Percentiles rank a stretch among this genome's conserved stretches.
phyloP scores from a whole-genome alignment of 2,888 invertebrate genomes.

The Strigamia crassipes region DNA sequence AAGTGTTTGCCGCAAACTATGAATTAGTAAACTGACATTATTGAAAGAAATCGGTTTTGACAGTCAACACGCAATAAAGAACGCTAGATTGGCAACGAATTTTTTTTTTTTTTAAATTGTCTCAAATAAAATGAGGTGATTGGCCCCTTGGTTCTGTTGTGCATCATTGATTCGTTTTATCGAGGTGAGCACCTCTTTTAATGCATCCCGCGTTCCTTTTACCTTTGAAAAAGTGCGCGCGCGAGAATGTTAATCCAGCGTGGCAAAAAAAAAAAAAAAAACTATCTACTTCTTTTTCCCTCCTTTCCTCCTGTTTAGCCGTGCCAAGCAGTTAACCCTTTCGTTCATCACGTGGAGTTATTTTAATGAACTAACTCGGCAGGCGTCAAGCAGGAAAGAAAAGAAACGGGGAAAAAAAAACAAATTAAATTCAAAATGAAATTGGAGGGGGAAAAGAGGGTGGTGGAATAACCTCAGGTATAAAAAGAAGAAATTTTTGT shows the following conservation, averaged over 20 bases:
- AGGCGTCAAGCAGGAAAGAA: conserved; percentile 14
- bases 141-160: not conserved
- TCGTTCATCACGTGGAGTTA: conserved; percentile 24
- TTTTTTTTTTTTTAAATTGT: too few species aligned
- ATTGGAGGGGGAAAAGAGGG: not conserved
- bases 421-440: conserved; percentile 27
- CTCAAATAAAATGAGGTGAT: conserved; percentile 10
- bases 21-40: too few species aligned
- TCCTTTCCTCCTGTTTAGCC: conserved; percentile 27
- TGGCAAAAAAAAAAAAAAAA: too few species aligned
- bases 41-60: too few species aligned
- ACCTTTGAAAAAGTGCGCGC: conserved; percentile 7
- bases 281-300: not conserved
- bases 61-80: too few species aligned
- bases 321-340: conserved; percentile 34
- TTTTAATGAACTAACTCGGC: conserved; percentile 37
- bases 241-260: conserved; percentile 22
- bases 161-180: conserved; percentile 27
- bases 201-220: conserved; percentile 26
- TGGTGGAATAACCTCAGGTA: not conserved
- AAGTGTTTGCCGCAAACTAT: too few species aligned
- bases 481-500: too few species aligned
- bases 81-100: too few species aligned
- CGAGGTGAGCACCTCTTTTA: conserved; percentile 23
- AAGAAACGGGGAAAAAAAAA: not conserved